Conservation (phyloP, 2,888 invertebrate genomes). For the Thereva nobilitata region DNA sequence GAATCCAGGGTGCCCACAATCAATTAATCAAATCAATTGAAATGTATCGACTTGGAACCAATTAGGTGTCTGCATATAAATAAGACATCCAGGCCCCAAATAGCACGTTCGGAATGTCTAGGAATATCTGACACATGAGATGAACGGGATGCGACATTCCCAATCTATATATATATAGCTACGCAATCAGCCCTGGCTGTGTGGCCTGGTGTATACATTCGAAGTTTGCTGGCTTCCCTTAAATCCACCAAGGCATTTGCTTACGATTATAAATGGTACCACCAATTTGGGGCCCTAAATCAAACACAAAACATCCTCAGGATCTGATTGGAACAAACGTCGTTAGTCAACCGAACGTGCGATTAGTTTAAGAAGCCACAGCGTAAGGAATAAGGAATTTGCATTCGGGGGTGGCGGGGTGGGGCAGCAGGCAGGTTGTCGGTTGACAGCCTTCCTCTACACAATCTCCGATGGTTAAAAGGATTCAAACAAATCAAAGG, state of each 20-base stretch:
- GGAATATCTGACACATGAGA: slow-evolving; percentile 23
- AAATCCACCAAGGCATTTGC: slow-evolving; percentile 36
- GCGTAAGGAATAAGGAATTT: slow-evolving; percentile 34
- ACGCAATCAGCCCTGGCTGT: slow-evolving; percentile 19
- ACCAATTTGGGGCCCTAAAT: slow-evolving; percentile 41
- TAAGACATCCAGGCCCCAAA: slow-evolving; percentile 26
- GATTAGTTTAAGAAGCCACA: slow-evolving; percentile 41
- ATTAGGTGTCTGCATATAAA: slow-evolving; percentile 40
- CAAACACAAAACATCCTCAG: slow-evolving; percentile 40
- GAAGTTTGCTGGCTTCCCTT: slow-evolving; percentile 22
- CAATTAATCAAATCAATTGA: slow-evolving; percentile 43
- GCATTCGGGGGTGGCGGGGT: slow-evolving; percentile 12
- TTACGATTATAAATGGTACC: slow-evolving; percentile 40
- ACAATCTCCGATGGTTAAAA: background rate
- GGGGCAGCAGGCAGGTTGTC: background rate
- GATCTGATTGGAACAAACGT: slow-evolving; percentile 41
- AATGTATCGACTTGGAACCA: slow-evolving; percentile 42
- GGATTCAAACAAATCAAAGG: slow-evolving; percentile 21
- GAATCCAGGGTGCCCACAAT: slow-evolving; percentile 11
- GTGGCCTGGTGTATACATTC: slow-evolving; percentile 6
- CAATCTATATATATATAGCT: slow-evolving; percentile 1
- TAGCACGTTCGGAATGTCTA: slow-evolving; percentile 24
- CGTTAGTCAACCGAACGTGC: slow-evolving; percentile 41
- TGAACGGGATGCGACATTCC: slow-evolving; percentile 5
- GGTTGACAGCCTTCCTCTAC: slow-evolving; percentile 1